Evolutionary conservation across 2,797 vertebrate genomes (phyloP), one percentile per base, ranked within the genome.

Genomic region (Crocidura indochinensis): DNA sequence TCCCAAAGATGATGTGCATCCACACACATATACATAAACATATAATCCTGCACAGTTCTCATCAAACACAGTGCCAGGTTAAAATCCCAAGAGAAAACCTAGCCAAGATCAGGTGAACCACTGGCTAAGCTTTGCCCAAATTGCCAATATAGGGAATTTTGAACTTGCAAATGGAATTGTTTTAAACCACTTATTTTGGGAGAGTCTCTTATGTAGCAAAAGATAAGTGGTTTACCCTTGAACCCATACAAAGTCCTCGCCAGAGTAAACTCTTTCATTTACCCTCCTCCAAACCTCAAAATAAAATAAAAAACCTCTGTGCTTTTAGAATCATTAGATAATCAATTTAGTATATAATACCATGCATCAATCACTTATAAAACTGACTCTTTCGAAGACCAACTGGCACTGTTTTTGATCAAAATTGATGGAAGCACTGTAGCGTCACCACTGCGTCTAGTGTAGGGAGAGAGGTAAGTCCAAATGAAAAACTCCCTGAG

Each of bases 171-270:
- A 22, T 49, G 62, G 47, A 53, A 71, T 49, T 72, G 8, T 80
- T 81, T 82, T 76, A 86, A 64, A 26, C 78, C 29, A 24, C 44
- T 86, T 51, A 89, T 89, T 90, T 85, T n/a, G 11, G 44, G 60
- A 14, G 26, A 60, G 38, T 77, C 83, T 91, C 44, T 77, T 67
- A 56, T 7, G 17, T 7, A 80, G 31, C n/a, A 80, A 72, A 76
- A 49, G 53, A 53, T 88, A 76, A 60, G 49, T 64, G 10, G 8
- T 84, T 64, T 24, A 79, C 60, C n/a, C 47, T 92, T 86, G 76
- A 86, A 81, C 26, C 29, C 69, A 83, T 75, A 69, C 31, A 87
- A 27, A 26, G 26, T 49, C 12, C 27, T 73, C 68, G 19, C 49
- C 72, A 89, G 38, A 72, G 67, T 72, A 94, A 77, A 31, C 11